phyloP scores from a whole-genome alignment of 2,113 vertebrate genomes.

The Montifringilla adamsi region DNA sequence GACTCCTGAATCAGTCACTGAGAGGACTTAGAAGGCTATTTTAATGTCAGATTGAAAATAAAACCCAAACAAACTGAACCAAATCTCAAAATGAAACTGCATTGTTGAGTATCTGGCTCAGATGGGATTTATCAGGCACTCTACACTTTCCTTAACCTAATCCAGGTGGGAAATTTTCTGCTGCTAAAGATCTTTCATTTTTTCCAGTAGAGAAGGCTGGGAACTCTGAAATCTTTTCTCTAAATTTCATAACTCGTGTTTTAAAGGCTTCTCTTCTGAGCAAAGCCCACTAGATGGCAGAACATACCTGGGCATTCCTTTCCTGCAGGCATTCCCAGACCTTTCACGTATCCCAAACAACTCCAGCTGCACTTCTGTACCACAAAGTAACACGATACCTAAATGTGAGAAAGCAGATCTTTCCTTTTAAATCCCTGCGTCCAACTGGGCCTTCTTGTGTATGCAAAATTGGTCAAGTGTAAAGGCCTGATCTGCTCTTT shows the following conservation, averaged over 20 bases:
- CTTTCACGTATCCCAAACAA: not conserved
- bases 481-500: not conserved
- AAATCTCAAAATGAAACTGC: not conserved
- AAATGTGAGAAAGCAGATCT: not conserved
- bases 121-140: not conserved
- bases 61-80: not conserved
- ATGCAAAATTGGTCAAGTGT: not conserved
- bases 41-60: not conserved
- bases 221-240: not conserved
- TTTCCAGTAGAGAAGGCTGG: not conserved
- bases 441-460: not conserved
- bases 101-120: not conserved
- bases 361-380: not conserved
- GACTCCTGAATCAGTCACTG: not conserved
- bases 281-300: conserved; percentile 58
- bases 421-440: not conserved
- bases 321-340: not conserved
- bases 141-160: not conserved
- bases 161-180: not conserved
- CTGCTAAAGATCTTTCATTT: not conserved
- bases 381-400: not conserved
- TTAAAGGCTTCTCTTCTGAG: not conserved
- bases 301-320: not conserved
- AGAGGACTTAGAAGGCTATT: not conserved
- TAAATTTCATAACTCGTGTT: not conserved